Evolutionary conservation across 2,113 vertebrate genomes (phyloP).

Genomic region (Mesocricetus auratus): DNA sequence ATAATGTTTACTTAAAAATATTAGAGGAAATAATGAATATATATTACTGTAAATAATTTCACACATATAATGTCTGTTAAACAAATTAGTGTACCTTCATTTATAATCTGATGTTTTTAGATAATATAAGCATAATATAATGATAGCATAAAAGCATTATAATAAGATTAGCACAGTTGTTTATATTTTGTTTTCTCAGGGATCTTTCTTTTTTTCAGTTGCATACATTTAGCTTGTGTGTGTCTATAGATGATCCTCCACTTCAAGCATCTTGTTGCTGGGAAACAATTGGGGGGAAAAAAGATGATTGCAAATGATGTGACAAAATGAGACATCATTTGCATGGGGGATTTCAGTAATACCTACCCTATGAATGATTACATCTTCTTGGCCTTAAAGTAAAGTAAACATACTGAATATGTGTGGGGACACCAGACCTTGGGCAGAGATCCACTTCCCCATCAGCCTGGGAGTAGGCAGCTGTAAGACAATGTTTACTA

Average conservation of each 20-base stretch:
- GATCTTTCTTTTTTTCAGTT: neutral
- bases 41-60: neutral
- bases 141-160: neutral
- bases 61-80: neutral
- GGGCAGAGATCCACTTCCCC: too few relatives aligned
- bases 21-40: neutral
- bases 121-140: too few relatives aligned
- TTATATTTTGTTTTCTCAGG: too few relatives aligned
- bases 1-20: neutral
- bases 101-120: neutral
- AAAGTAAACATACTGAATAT: neutral
- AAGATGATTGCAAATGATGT: neutral
- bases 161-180: fast-evolving
- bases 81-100: neutral
- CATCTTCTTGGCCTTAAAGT: neutral
- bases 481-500: too few relatives aligned
- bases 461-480: too few relatives aligned
- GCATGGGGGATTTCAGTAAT: neutral
- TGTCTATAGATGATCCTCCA: neutral
- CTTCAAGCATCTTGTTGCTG: neutral
- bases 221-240: neutral
- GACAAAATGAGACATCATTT: neutral
- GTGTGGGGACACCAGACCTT: too few relatives aligned
- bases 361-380: neutral
- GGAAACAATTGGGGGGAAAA: neutral